phyloP scores from a whole-genome alignment of 2,888 invertebrate species.

The Listrodromus nycthemerus region DNA sequence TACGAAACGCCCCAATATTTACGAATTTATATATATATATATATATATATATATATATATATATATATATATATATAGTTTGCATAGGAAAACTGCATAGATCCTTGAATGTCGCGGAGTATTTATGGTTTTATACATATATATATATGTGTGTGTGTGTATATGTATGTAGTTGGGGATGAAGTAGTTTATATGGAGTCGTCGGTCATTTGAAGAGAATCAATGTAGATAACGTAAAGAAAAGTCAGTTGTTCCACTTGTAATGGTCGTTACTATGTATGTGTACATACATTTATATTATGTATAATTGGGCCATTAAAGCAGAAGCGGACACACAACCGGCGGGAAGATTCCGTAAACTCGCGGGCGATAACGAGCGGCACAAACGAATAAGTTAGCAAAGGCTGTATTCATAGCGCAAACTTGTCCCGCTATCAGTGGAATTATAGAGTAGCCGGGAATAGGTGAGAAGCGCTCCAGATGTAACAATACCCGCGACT shows the following conservation, averaged over 20 bases:
- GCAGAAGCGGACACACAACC: constrained; percentile 4
- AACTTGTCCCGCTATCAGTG: constrained; percentile 53
- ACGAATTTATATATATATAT: not conserved
- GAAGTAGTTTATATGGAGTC: not conserved
- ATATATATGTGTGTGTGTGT: not conserved
- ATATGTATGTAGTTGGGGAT: not conserved
- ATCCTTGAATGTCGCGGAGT: too few species aligned
- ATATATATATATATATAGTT: too few species aligned
- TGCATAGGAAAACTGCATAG: too few species aligned
- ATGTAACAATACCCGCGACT: constrained; percentile 4
- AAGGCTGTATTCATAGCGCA: constrained; percentile 11
- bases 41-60: not conserved
- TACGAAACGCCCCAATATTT: not conserved
- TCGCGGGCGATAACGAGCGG: constrained; percentile 29
- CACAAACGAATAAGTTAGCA: not conserved
- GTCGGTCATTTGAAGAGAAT: not conserved
- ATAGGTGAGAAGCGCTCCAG: constrained; percentile 19
- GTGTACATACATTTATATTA: too few species aligned
- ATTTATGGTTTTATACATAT: not conserved
- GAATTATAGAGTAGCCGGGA: constrained; percentile 47
- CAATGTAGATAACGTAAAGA: not conserved
- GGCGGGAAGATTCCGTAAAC: constrained; percentile 12
- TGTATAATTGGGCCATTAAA: not conserved
- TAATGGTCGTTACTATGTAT: not conserved
- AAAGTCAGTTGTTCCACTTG: not conserved